Conservation (phyloP, 2,888 invertebrate genomes). For the Drosophila subquinaria region DNA sequence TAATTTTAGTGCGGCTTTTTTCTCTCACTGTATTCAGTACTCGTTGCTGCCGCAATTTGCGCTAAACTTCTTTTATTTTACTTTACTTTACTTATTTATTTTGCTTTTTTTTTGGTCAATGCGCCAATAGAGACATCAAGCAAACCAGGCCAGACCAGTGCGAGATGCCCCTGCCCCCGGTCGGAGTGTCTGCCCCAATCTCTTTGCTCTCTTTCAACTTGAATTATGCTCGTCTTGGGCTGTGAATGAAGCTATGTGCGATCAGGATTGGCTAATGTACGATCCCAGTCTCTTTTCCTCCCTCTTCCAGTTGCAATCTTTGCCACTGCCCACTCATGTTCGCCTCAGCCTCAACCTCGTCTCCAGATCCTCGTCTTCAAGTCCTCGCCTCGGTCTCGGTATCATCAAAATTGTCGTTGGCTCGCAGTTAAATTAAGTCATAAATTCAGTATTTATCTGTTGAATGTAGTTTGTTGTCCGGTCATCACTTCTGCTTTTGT, state of each 20-base stretch:
- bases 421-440: conserved; percentile 85
- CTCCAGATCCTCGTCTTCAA: not conserved
- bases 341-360: conserved; percentile 34
- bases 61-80: conserved; percentile 52
- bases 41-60: conserved; percentile 54
- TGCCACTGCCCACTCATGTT: conserved; percentile 77
- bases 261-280: conserved; percentile 78
- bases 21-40: not conserved
- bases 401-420: conserved; percentile 82
- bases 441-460: conserved; percentile 85
- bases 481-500: conserved; percentile 81
- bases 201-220: conserved; percentile 44
- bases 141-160: conserved; percentile 53
- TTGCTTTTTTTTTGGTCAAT: conserved; percentile 46
- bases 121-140: conserved; percentile 78
- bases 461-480: conserved; percentile 84
- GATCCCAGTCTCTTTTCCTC: conserved; percentile 10
- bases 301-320: conserved; percentile 56
- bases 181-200: conserved; percentile 9
- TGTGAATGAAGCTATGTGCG: conserved; percentile 79
- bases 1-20: too few relatives aligned
- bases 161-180: conserved; percentile 1
- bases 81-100: not conserved
- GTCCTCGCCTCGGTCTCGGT: conserved; percentile 42
- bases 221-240: conserved; percentile 72